Base-by-base conservation (phyloP, 2,797 vertebrate genomes). In the Avahi laniger region DNA sequence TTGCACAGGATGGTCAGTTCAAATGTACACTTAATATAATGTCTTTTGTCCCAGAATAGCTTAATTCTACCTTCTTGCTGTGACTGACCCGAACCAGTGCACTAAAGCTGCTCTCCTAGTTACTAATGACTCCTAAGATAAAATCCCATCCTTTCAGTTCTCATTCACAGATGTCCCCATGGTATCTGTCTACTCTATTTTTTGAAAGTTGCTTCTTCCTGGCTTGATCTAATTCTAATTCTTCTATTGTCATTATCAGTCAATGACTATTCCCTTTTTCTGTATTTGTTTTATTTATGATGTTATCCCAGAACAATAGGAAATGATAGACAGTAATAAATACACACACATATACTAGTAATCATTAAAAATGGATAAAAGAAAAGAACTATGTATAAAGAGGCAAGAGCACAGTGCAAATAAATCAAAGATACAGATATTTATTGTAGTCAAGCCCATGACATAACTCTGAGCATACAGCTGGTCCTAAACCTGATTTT, bases 1-100 rank as follows among this genome's bases (percentile, higher is more conserved):
- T 93, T 86, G 5, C 59, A 79, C 26, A 54, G 12, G 67, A 73
- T 72, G 87, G 81, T 85, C 85, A 65, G 78, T 59, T 69, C 72
- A 88, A 91, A 88, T 52, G 65, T 38, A 87, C 2, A 28, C 46
- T n/a, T 76, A 7, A 48, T 59, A 14, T 15, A 57, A 57, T 81
- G 24, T 28, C 75, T 91, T 97, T 93, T 65, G 89, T 96, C 91
- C 63, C 70, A 86, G 50, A 94, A 96, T 94, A 89, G 41, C 50
- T 96, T 85, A 22, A 67, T 86, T 91, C 57, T 70, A 38, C 33
- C 13, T 85, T 65, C 30, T 59, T 41, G 72, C 78, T n/a, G 3
- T 83, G 94, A 91, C 73, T 2, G 2, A 50, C 9, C 15, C 22
- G 0, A 13, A 9, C 22, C 22, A 30, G 61, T 14, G 15, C 46